Base-by-base conservation (phyloP, 2,888 invertebrate species). In the Platypus cylindrus region DNA sequence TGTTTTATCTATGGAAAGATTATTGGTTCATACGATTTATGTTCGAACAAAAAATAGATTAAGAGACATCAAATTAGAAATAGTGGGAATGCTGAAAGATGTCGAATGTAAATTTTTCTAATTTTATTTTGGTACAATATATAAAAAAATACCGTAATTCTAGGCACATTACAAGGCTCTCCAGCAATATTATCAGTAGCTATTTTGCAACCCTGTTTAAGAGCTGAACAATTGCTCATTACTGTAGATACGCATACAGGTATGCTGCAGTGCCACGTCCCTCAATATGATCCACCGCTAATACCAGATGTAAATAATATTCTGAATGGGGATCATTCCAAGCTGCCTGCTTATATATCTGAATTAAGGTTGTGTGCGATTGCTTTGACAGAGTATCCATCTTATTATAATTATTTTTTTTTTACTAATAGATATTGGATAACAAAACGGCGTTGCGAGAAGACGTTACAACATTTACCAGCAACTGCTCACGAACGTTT, bases 241-340 rank as follows among this genome's bases (percentile, higher is more conserved):
- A 85, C 91, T 16, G 90, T 95, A 32, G 91, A 94, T 59, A 89
- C 91, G 18, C 91, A 93, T 61, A 87, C 87, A 5, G 95, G 95
- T 1, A 79, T 85, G 64, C 71, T 89, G 49, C 80, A 90, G 45
- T 86, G 89, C 47, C 89, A 93, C 53, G 85, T 94, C 27, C 90
- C 90, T 7, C 89, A 90, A 54, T 89, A 89, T 63, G 79, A 86
- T 46, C 80, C 86, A 37, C 80, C 82, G 17, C 68, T 79, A 44
- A 76, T 85, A 50, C 70, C 75, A 2, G 91, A 91, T 39, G 70
- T 94, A 38, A 87, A 90, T 47, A 68, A 73, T 28, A 78, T 82
- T 25, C 68, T 94, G 4, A 84, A 80, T 55, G 71, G 72, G 1
- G 84, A 86, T 59, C 75, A 73, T 44, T 62, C 70, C 9, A 73